A percentile compares a stretch with the other conserved stretches of the same genome.
phyloP scores from a whole-genome alignment of 2,797 vertebrate species.

The Gobionotothen gibberifrons region DNA sequence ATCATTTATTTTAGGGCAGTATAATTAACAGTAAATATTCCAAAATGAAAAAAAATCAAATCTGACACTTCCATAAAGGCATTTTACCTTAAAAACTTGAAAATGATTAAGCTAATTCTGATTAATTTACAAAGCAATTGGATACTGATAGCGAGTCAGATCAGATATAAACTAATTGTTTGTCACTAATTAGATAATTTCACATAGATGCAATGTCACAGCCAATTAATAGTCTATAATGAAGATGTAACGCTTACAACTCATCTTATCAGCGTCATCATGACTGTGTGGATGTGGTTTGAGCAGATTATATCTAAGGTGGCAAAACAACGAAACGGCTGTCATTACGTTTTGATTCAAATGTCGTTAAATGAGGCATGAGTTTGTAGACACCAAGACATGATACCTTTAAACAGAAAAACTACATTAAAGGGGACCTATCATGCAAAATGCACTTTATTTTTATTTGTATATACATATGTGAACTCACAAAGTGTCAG shows the following conservation, averaged over 20 bases:
- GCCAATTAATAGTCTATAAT: not conserved
- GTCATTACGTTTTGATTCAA: not conserved
- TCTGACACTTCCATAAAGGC: not conserved
- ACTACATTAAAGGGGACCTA: no score
- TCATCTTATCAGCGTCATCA: no score
- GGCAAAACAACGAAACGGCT: not conserved
- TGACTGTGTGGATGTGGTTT: not conserved
- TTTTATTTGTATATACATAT: no score
- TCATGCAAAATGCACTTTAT: no score
- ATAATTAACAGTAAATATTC: not conserved
- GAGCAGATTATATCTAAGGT: not conserved
- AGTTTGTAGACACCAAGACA: no score
- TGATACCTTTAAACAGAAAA: no score
- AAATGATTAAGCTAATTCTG: not conserved
- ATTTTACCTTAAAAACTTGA: not conserved
- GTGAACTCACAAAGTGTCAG: no score
- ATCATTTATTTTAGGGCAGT: not conserved
- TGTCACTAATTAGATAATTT: constrained; percentile 6
- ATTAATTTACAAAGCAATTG: not conserved
- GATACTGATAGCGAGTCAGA: not conserved
- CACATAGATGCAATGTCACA: not conserved
- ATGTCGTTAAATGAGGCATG: no score
- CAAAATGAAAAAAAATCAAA: no score
- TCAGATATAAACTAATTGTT: not conserved
- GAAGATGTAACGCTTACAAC: not conserved